phyloP scores from a whole-genome alignment of 2,888 invertebrate species.

The Melanostoma mellinum region DNA sequence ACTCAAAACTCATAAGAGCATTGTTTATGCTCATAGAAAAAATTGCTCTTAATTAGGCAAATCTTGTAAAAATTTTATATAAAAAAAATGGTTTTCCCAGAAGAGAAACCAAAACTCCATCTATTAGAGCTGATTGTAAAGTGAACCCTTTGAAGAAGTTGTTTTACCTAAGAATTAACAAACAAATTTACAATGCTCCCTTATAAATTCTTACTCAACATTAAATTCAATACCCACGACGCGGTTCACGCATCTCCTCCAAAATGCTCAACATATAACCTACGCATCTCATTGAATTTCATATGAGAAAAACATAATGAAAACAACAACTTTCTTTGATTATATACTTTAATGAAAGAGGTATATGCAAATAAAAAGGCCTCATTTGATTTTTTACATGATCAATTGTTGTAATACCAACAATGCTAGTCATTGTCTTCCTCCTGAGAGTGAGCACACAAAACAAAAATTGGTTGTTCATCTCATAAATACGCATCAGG shows the following conservation, averaged over 20 bases:
- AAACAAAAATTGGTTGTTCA: neutral
- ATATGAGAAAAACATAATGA: conserved; percentile 10
- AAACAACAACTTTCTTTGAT: conserved; percentile 48
- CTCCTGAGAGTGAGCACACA: neutral
- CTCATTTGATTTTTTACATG: conserved; percentile 14
- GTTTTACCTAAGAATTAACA: too few species aligned
- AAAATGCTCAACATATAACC: conserved; percentile 19
- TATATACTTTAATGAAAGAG: conserved; percentile 8
- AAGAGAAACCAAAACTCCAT: too few species aligned
- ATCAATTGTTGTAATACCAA: conserved; percentile 32
- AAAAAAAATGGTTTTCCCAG: too few species aligned
- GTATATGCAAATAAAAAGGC: conserved; percentile 28
- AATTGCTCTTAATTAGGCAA: too few species aligned
- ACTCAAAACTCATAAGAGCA: too few species aligned
- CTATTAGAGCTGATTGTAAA: too few species aligned
- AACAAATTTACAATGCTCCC: neutral
- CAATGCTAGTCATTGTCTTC: conserved; percentile 12
- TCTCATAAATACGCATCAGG: conserved; percentile 3
- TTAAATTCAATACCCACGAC: conserved; percentile 19
- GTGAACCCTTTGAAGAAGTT: too few species aligned
- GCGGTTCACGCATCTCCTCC: conserved; percentile 14
- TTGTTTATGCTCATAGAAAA: too few species aligned
- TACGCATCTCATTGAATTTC: conserved; percentile 44
- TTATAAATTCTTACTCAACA: neutral
- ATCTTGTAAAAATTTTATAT: too few species aligned